phyloP scores from a whole-genome alignment of 2,797 vertebrate genomes.

The Melanotaenia pygmaea region DNA sequence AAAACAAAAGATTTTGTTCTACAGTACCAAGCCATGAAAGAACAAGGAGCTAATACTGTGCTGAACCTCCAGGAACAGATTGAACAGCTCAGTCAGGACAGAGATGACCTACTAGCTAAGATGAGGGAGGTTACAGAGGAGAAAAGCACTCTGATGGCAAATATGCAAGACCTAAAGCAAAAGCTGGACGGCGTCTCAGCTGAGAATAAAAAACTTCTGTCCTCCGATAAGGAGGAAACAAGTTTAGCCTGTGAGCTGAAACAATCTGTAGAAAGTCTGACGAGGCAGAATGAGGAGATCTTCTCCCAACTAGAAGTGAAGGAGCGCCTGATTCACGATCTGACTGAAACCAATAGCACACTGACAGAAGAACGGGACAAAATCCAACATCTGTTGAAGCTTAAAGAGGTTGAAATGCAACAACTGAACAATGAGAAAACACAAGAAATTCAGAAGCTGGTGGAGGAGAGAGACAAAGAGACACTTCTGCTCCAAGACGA shows the following conservation, averaged over 20 bases:
- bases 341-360: constrained; percentile 74
- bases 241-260: constrained; percentile 56
- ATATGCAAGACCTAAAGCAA: constrained; percentile 75
- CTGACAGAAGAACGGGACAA: constrained; percentile 79
- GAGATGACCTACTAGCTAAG: constrained; percentile 38
- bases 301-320: constrained; percentile 77
- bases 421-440: constrained; percentile 59
- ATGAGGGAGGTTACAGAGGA: constrained; percentile 81
- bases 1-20: constrained; percentile 88
- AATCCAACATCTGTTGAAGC: constrained; percentile 69
- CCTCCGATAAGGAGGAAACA: constrained; percentile 54
- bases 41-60: constrained; percentile 86
- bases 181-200: constrained; percentile 71
- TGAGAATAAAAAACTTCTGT: constrained; percentile 77
- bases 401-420: constrained; percentile 73
- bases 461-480: constrained; percentile 67
- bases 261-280: constrained; percentile 75
- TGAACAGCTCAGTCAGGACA: constrained; percentile 61
- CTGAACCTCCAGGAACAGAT: constrained; percentile 86
- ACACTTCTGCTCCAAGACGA: constrained; percentile 59
- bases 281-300: constrained; percentile 80
- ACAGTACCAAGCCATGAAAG: constrained; percentile 89
- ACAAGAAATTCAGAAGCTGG: constrained; percentile 61
- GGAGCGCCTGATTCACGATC: constrained; percentile 79
- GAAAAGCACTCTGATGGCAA: constrained; percentile 84